Percentiles rank a stretch among this genome's conserved stretches.
Conservation (phyloP, 1,140 invertebrate genomes). For the Gryllus bimaculatus region DNA sequence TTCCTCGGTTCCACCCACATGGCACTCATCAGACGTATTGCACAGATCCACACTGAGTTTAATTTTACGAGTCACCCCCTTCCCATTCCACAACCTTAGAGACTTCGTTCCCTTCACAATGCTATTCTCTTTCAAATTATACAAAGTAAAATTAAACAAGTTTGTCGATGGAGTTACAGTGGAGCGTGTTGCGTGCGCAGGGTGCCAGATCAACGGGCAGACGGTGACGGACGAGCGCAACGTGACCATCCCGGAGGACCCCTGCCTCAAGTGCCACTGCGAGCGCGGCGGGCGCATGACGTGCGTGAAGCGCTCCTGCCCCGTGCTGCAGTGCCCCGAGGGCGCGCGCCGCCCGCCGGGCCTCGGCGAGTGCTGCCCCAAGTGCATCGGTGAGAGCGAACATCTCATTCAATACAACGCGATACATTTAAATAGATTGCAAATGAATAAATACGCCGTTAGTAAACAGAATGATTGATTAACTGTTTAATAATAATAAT, state of each 20-base stretch:
- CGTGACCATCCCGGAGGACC: constrained; percentile 68
- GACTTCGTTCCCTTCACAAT: too few relatives aligned
- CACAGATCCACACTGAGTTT: too few relatives aligned
- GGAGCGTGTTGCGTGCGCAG: constrained; percentile 28
- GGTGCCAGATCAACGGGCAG: constrained; percentile 63
- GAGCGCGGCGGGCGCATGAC: constrained; percentile 53
- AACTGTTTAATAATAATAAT: constrained; percentile 38
- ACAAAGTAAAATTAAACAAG: too few relatives aligned
- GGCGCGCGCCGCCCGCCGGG: constrained; percentile 44
- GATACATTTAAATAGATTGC: too few relatives aligned
- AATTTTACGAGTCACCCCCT: too few relatives aligned
- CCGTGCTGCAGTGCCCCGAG: constrained; percentile 65
- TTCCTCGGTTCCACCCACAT: too few relatives aligned
- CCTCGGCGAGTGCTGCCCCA: constrained; percentile 70
- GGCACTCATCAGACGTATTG: too few relatives aligned
- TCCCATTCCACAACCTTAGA: too few relatives aligned
- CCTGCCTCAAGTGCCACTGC: constrained; percentile 79
- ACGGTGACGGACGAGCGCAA: constrained; percentile 58
- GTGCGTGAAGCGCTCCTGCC: constrained; percentile 75
- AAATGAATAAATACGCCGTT: neutral
- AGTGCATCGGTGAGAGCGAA: constrained; percentile 54
- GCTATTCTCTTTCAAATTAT: too few relatives aligned
- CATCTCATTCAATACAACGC: constrained; percentile 23
- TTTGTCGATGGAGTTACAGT: neutral
- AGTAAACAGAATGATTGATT: constrained; percentile 26